Evolutionary conservation across 2,888 invertebrate genomes (phyloP).

Genomic region (Mimas tiliae): DNA sequence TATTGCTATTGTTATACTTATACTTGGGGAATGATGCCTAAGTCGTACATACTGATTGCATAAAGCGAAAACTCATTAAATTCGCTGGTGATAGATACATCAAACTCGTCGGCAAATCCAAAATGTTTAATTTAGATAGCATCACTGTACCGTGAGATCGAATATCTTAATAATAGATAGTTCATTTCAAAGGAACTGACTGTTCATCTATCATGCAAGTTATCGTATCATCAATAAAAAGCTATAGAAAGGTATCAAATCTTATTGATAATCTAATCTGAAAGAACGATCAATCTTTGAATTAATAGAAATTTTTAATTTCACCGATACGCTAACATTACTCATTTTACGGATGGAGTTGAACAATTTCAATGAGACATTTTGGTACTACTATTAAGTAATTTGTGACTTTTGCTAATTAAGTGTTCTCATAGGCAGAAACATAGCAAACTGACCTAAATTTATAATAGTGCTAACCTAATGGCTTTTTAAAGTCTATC

Average conservation of each 20-base stretch:
- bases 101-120: background rate
- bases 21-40: background rate
- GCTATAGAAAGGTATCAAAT: background rate
- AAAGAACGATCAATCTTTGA: background rate
- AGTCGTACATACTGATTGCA: background rate
- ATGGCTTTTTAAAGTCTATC: too few species aligned
- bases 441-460: too few species aligned
- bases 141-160: background rate
- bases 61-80: background rate
- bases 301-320: background rate
- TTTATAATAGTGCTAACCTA: too few species aligned
- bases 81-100: too few species aligned
- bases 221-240: background rate
- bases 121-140: background rate
- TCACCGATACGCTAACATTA: too few species aligned
- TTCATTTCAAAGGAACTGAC: background rate
- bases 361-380: too few species aligned
- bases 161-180: background rate
- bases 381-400: too few species aligned
- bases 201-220: background rate
- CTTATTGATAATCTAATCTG: background rate
- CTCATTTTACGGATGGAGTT: too few species aligned
- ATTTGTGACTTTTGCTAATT: too few species aligned
- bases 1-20: too few species aligned
- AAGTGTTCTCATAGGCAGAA: too few species aligned